A percentile compares a stretch with the other conserved stretches of the same genome.
These are phyloP conservation scores for Drosophila pallidifrons DNA, from an alignment of 1,140 invertebrate genomes.

Conservation along the genomic window DNA sequence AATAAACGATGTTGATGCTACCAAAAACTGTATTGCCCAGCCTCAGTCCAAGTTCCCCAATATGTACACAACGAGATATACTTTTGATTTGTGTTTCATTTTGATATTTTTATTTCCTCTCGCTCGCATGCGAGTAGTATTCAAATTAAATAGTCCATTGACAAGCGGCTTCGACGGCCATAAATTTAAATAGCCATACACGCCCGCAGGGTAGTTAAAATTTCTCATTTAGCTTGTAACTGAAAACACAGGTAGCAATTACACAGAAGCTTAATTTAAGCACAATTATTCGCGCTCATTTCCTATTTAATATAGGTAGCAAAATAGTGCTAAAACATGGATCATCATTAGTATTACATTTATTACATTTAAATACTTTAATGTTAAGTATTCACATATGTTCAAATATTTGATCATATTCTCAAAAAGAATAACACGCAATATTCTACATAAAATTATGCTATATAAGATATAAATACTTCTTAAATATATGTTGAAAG, in stretches of 20 bases:
- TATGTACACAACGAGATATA: constrained; percentile 27
- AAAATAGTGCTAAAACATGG: neutral
- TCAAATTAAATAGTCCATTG: constrained; percentile 25
- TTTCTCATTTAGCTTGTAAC: neutral
- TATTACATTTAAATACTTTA: neutral
- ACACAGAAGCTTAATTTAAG: neutral
- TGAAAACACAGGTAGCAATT: neutral
- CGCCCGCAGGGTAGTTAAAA: neutral
- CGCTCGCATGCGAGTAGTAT: neutral
- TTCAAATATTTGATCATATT: too few species aligned
- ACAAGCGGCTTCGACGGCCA: constrained; percentile 5
- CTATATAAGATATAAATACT: too few species aligned
- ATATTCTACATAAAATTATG: too few species aligned
- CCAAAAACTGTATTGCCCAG: constrained; percentile 25
- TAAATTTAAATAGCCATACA: constrained; percentile 5
- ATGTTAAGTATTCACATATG: too few species aligned
- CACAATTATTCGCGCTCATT: neutral
- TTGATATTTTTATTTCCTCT: constrained; percentile 17
- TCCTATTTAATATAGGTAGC: neutral
- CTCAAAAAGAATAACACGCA: too few species aligned
- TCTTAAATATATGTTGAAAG: too few species aligned
- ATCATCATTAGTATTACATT: neutral
- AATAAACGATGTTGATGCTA: constrained; percentile 51
- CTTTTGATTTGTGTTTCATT: constrained; percentile 37
- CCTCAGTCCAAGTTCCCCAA: constrained; percentile 9